These are phyloP conservation scores for Drosophila histrio DNA, from an alignment of 2,888 invertebrate species.

Conservation along the genomic window DNA sequence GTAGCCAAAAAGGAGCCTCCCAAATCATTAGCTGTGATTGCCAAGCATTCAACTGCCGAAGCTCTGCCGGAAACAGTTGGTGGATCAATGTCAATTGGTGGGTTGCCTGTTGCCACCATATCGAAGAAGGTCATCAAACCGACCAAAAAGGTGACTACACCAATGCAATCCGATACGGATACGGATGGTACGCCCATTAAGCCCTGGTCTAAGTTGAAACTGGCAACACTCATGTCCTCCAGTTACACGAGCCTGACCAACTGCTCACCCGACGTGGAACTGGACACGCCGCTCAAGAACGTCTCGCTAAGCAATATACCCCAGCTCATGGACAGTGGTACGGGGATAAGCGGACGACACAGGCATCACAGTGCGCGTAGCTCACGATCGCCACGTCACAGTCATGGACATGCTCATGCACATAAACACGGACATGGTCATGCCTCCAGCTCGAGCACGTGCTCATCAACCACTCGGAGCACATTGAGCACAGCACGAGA, in stretches of 20 bases:
- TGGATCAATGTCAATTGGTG: slow-evolving; percentile 1
- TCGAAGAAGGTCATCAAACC: slow-evolving; percentile 74
- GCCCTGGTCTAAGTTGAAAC: slow-evolving; percentile 91
- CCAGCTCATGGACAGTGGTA: slow-evolving; percentile 52
- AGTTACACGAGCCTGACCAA: slow-evolving; percentile 83
- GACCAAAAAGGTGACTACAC: slow-evolving; percentile 57
- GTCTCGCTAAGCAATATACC: slow-evolving; percentile 78
- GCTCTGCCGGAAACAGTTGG: slow-evolving; percentile 3
- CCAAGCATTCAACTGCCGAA: slow-evolving; percentile 44
- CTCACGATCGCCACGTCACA: slow-evolving; percentile 60
- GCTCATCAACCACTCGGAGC: slow-evolving; percentile 54
- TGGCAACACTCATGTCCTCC: slow-evolving; percentile 86
- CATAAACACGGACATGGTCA: slow-evolving; percentile 24
- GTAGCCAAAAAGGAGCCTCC: slow-evolving; percentile 82
- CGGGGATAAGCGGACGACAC: slow-evolving; percentile 8
- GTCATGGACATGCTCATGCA: neutral
- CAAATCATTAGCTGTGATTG: slow-evolving; percentile 66
- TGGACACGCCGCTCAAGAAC: slow-evolving; percentile 72
- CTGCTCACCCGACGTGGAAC: slow-evolving; percentile 76
- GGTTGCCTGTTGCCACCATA: slow-evolving; percentile 69
- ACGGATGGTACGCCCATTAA: slow-evolving; percentile 84
- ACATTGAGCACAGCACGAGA: slow-evolving; percentile 47
- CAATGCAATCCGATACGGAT: slow-evolving; percentile 81
- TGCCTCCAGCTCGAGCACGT: slow-evolving; percentile 58
- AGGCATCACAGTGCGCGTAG: slow-evolving; percentile 68